phyloP scores from a whole-genome alignment of 2,113 vertebrate species.

The Lota lota region DNA sequence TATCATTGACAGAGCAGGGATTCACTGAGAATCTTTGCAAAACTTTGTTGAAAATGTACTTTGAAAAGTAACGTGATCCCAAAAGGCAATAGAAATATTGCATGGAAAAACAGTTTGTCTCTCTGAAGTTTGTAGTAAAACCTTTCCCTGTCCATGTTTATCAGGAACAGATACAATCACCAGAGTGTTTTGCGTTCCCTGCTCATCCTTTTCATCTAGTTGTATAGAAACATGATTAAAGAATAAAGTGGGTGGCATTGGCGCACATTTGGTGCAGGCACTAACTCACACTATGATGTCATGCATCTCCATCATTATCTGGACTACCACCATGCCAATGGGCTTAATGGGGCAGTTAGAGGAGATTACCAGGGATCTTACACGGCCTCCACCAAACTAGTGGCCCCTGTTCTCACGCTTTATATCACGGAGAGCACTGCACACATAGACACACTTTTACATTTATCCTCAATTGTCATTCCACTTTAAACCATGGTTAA shows the following conservation, averaged over 20 bases:
- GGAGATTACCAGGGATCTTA: slow-evolving; percentile 2
- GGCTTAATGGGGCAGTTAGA: slow-evolving; percentile 6
- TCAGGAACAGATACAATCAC: not conserved
- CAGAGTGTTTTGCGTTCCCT: slow-evolving; percentile 16
- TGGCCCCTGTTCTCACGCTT: not conserved
- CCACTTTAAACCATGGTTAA: not conserved
- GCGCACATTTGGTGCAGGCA: slow-evolving; percentile 7
- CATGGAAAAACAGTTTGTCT: no score
- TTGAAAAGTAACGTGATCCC: no score
- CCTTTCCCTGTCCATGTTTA: not conserved
- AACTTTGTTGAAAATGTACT: no score
- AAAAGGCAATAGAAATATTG: no score
- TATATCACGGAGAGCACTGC: not conserved
- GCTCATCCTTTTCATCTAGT: slow-evolving; percentile 18
- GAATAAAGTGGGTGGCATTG: slow-evolving; percentile 9
- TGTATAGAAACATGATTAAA: not conserved
- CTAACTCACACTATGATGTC: slow-evolving; percentile 5
- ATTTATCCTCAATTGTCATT: slow-evolving; percentile 1
- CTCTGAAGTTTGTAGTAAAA: not conserved
- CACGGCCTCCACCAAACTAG: not conserved
- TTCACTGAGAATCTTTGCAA: no score
- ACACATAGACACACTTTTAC: slow-evolving; percentile 1
- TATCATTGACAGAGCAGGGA: no score
- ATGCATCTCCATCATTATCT: slow-evolving; percentile 4
- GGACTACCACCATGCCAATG: slow-evolving; percentile 19